Evolutionary conservation across 2,797 vertebrate genomes (phyloP), one percentile per base, ranked within the genome.

Genomic region (Sus cebifrons): DNA sequence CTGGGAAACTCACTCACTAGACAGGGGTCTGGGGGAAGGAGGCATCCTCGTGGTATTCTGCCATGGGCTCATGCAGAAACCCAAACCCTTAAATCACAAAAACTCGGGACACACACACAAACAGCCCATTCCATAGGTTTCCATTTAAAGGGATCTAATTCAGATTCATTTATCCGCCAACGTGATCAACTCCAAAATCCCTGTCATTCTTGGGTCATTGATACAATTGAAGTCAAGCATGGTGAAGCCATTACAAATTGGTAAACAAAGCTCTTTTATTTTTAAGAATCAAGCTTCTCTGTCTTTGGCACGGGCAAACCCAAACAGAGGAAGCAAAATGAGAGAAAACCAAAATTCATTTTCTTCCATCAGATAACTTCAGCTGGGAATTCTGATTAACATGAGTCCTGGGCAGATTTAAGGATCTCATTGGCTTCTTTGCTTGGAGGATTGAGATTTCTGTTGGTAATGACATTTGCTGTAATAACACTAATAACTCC

Each of bases 11-110:
- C 25, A 20, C 67, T 23, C 6, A 4, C 54, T 0, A 44, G 25
- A 67, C 8, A 68, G 9, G 17, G 10, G 29, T 20, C 5, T 54
- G 0, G 1, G 1, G 14, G 56, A 64, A 40, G 23, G 23, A 23
- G 20, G 12, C 4, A 0, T n/a, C 8, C 7, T 15, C 5, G 21
- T 2, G 36, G 40, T 14, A 0, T 25, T 36, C 60, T 27, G 12
- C 49, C 2, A 0, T 0, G 1, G 17, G 40, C 16, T 75, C 52
- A 2, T 4, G 23, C 6, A 1, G 60, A 88, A 84, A 88, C 32
- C 83, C 60, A 70, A 7, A 68, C 32, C 44, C 8, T 17, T 62
- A 64, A 16, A 44, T 60, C 29, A 49, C 49, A 54, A 88, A 11
- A 23, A 71, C n/a, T 36, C 23, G 3, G 58, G 16, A 27, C 2